These are phyloP conservation scores for Cnemophilus loriae DNA, from an alignment of 2,113 vertebrate genomes.

Conservation along the genomic window DNA sequence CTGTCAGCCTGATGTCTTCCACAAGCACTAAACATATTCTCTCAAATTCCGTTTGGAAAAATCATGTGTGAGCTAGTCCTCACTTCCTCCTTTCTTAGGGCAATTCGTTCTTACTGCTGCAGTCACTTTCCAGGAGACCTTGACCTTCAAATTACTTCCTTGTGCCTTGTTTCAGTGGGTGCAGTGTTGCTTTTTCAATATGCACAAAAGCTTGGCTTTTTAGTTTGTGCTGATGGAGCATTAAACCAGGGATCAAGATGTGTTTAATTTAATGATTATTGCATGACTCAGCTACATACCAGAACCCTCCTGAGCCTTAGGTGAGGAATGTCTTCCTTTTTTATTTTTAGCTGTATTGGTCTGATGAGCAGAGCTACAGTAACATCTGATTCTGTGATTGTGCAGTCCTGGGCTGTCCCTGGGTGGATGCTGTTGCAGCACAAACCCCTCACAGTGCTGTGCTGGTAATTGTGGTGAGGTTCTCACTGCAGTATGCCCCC, in stretches of 20 bases:
- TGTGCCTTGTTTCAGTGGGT: neutral
- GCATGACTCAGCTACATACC: constrained; percentile 37
- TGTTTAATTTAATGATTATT: constrained; percentile 18
- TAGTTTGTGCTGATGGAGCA: neutral
- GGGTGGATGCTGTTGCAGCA: neutral
- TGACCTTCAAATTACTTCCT: constrained; percentile 9
- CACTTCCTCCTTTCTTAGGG: neutral
- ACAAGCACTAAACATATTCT: neutral
- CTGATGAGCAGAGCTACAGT: neutral
- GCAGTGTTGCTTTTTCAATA: neutral
- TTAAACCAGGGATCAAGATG: neutral
- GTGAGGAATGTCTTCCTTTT: constrained; percentile 49
- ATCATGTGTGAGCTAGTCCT: neutral
- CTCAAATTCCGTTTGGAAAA: neutral
- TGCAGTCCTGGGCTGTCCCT: neutral
- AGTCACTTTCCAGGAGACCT: neutral
- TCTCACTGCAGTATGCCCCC: neutral
- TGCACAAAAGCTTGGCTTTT: neutral
- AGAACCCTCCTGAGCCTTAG: constrained; percentile 31
- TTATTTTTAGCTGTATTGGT: constrained; percentile 41
- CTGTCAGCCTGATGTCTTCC: neutral
- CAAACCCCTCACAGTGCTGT: neutral
- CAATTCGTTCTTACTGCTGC: neutral
- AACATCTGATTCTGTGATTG: neutral
- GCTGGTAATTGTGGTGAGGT: neutral